Percentiles rank a stretch among this genome's conserved stretches.
phyloP scores from a whole-genome alignment of 1,140 invertebrate genomes.

The Saccostrea glomerata region DNA sequence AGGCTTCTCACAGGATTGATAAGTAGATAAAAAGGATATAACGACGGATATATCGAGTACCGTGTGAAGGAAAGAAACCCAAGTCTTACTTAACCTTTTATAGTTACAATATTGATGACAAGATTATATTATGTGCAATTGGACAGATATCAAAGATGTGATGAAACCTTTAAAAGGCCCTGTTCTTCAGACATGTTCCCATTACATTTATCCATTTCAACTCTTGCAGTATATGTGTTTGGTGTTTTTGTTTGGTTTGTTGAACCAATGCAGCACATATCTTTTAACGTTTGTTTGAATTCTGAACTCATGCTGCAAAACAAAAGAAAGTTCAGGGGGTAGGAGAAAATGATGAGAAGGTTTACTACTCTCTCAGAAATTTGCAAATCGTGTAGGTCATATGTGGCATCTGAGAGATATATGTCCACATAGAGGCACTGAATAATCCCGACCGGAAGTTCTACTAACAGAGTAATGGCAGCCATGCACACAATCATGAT shows the following conservation, averaged over 20 bases:
- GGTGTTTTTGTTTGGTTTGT: neutral
- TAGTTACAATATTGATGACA: too few relatives aligned
- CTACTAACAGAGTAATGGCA: slow-evolving; percentile 53
- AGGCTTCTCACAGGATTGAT: too few relatives aligned
- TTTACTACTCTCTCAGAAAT: slow-evolving; percentile 52
- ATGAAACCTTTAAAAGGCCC: neutral
- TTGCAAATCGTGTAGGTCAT: slow-evolving; percentile 39
- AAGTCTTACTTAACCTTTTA: too few relatives aligned
- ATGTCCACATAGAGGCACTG: slow-evolving; percentile 49
- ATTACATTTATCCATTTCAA: neutral
- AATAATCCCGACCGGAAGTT: slow-evolving; percentile 54
- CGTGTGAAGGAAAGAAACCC: too few relatives aligned
- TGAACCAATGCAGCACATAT: slow-evolving; percentile 37
- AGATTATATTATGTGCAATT: too few relatives aligned
- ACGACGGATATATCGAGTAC: too few relatives aligned
- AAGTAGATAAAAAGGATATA: too few relatives aligned
- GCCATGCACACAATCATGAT: slow-evolving; percentile 59
- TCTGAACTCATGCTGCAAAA: slow-evolving; percentile 57
- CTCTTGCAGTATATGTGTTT: neutral
- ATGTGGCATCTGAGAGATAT: slow-evolving; percentile 21
- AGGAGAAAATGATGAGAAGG: slow-evolving; percentile 55
- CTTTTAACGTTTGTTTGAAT: slow-evolving; percentile 53
- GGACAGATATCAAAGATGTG: neutral
- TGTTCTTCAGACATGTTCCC: neutral
- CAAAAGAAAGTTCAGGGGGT: slow-evolving; percentile 57